Evolutionary conservation across 2,888 invertebrate genomes (phyloP).

Genomic region (Muscina levida): DNA sequence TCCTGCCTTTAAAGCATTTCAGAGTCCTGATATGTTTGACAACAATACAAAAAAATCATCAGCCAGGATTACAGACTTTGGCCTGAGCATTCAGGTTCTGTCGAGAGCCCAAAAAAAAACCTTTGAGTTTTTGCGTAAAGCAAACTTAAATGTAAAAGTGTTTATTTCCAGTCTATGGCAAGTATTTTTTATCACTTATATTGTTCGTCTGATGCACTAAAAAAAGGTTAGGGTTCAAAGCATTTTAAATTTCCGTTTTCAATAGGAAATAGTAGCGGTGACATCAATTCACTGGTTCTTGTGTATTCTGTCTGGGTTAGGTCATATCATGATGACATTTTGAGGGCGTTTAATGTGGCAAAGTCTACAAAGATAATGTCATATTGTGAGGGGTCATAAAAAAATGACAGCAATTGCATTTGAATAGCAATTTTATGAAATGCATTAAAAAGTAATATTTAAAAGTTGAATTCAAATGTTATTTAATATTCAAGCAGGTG

Average conservation of each 20-base stretch:
- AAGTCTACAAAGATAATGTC: not conserved
- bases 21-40: slow-evolving; percentile 50
- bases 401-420: not conserved
- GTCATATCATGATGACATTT: not conserved
- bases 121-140: not conserved
- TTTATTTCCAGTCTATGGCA: not conserved
- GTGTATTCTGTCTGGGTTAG: slow-evolving; percentile 3
- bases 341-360: not conserved
- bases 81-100: not conserved
- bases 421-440: not conserved
- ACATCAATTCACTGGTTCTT: not conserved
- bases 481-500: slow-evolving; percentile 1
- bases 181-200: not conserved
- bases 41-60: slow-evolving; percentile 44
- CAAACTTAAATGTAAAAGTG: not conserved
- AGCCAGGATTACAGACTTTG: slow-evolving; percentile 14
- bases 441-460: too few species aligned
- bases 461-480: not conserved
- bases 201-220: not conserved
- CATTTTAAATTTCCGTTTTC: slow-evolving; percentile 19
- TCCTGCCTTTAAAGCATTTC: slow-evolving; percentile 25
- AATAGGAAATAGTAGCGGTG: slow-evolving; percentile 16
- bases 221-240: slow-evolving; percentile 34
- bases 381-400: not conserved
- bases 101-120: not conserved